Conservation (phyloP, 2,888 invertebrate genomes). For the Galerucella calmariensis region DNA sequence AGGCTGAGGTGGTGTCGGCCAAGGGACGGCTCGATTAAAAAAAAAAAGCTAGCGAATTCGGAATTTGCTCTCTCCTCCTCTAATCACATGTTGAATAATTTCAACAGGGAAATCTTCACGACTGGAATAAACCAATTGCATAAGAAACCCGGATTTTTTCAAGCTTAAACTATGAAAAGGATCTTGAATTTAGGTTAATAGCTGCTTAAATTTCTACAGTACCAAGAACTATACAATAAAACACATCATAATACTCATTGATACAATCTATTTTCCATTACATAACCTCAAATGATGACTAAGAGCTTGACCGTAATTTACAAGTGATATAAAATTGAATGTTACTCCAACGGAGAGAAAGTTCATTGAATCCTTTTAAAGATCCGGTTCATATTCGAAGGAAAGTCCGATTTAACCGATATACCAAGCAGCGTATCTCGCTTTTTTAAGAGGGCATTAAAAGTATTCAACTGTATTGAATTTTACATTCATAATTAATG, state of each 20-base stretch:
- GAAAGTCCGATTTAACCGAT: slow-evolving; percentile 2
- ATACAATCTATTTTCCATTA: slow-evolving; percentile 2
- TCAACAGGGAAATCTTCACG: neutral
- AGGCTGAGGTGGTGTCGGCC: too few species aligned
- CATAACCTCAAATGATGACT: slow-evolving; percentile 13
- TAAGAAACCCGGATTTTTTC: neutral
- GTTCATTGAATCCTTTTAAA: slow-evolving; percentile 3
- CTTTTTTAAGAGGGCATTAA: neutral
- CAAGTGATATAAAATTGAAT: neutral
- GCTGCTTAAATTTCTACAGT: neutral
- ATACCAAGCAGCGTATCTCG: neutral
- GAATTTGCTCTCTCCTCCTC: too few species aligned
- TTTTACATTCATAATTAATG: neutral
- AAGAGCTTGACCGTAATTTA: slow-evolving; percentile 7
- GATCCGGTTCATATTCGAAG: slow-evolving; percentile 10
- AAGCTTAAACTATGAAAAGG: neutral
- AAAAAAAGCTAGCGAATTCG: too few species aligned
- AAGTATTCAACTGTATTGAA: neutral
- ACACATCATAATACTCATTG: neutral
- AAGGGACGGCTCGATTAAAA: too few species aligned
- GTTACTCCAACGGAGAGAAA: slow-evolving; percentile 2
- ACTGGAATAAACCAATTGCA: neutral
- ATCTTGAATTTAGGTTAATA: neutral
- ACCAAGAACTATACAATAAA: neutral
- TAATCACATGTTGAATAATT: too few species aligned